A percentile compares a stretch with the other conserved stretches of the same genome.
Conservation (phyloP, 64 coral and sea anemone species). For the Astreopora myriophthalma region DNA sequence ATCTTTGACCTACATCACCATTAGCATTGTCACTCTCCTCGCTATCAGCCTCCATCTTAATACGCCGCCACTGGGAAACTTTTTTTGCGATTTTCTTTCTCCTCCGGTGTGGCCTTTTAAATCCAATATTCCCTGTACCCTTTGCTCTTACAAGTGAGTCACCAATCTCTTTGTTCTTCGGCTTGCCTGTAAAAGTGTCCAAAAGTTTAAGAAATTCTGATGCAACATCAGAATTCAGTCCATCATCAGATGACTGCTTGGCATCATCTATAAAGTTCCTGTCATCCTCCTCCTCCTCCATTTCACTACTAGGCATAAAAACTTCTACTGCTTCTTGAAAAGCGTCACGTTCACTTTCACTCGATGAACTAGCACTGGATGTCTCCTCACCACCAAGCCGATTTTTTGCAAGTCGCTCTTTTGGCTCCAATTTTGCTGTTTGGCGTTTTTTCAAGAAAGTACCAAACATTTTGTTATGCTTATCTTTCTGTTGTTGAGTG, state of each 20-base stretch:
- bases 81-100: constrained; percentile 23
- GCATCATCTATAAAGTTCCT: constrained; percentile 83
- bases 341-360: constrained; percentile 7
- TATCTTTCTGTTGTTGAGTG: constrained; percentile 15
- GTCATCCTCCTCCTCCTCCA: constrained; percentile 85
- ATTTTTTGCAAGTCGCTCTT: constrained; percentile 33
- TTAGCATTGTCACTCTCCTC: constrained; percentile 60
- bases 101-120: constrained; percentile 5
- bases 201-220: constrained; percentile 74
- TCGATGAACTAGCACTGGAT: neutral
- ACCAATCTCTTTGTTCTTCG: neutral
- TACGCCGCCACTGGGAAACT: constrained; percentile 67
- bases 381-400: neutral
- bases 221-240: constrained; percentile 74
- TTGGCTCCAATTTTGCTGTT: constrained; percentile 26
- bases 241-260: constrained; percentile 63
- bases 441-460: constrained; percentile 65
- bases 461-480: constrained; percentile 48
- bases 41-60: constrained; percentile 63
- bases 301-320: constrained; percentile 25
- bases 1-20: neutral
- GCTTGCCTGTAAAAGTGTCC: constrained; percentile 48
- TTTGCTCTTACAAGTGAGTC: neutral
- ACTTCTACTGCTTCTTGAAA: constrained; percentile 17
- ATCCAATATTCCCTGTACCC: neutral